These are phyloP conservation scores for Apamea epomidion DNA, from an alignment of 2,888 invertebrate genomes.

Conservation along the genomic window DNA sequence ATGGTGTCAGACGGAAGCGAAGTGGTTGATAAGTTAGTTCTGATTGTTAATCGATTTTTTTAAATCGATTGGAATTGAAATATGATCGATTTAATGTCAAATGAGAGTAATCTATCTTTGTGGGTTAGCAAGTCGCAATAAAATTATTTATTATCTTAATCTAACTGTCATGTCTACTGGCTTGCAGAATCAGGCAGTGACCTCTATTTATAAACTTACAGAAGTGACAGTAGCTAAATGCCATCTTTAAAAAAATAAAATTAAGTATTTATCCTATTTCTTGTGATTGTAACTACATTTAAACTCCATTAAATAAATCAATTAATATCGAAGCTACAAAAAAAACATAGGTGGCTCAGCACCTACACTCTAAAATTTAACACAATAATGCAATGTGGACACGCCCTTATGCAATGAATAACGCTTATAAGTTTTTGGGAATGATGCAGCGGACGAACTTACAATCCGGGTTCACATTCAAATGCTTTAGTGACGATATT, in stretches of 20 bases:
- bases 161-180: too few species aligned
- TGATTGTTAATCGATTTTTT: conserved; percentile 3
- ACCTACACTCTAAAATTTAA: not conserved
- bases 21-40: conserved; percentile 31
- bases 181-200: not conserved
- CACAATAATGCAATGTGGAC: conserved; percentile 51
- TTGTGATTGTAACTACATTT: not conserved
- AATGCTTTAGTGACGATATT: conserved; percentile 3
- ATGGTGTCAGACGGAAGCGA: conserved; percentile 55
- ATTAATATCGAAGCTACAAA: not conserved
- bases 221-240: not conserved
- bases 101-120: not conserved
- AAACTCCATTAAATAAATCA: not conserved
- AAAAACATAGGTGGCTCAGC: not conserved
- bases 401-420: conserved; percentile 58
- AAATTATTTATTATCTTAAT: too few species aligned
- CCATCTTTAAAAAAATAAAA: not conserved
- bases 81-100: conserved; percentile 2
- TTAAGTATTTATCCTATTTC: not conserved
- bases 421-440: conserved; percentile 40
- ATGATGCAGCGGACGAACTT: conserved; percentile 52
- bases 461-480: conserved; percentile 25
- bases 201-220: not conserved
- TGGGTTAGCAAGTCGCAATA: not conserved
- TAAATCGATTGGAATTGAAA: conserved; percentile 1